These are phyloP conservation scores for Folsomia candida DNA, from an alignment of 2,888 invertebrate genomes.

Conservation along the genomic window DNA sequence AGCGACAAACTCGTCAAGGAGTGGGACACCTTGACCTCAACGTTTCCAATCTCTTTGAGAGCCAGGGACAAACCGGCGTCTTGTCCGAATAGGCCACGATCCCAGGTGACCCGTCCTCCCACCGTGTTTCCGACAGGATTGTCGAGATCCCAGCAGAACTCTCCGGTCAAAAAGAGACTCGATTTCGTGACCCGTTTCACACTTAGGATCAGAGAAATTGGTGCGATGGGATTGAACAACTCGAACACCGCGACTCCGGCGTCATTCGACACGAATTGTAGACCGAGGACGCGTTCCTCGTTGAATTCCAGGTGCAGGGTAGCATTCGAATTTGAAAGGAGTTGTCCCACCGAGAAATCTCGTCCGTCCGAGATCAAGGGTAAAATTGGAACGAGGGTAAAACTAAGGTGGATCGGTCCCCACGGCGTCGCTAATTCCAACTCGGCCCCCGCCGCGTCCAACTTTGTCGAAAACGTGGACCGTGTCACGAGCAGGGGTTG, in stretches of 20 bases:
- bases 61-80: slow-evolving; percentile 20
- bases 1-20: slow-evolving; percentile 27
- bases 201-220: slow-evolving; percentile 49
- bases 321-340: slow-evolving; percentile 34
- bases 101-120: slow-evolving; percentile 40
- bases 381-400: slow-evolving; percentile 31
- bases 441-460: slow-evolving; percentile 26
- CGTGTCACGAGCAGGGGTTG: not conserved
- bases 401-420: slow-evolving; percentile 32
- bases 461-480: not conserved
- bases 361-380: slow-evolving; percentile 24
- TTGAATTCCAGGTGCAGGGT: slow-evolving; percentile 34
- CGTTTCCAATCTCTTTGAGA: slow-evolving; percentile 32
- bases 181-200: slow-evolving; percentile 36
- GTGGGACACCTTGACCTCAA: slow-evolving; percentile 36
- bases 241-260: slow-evolving; percentile 44
- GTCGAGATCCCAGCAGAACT: slow-evolving; percentile 51
- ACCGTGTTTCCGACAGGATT: slow-evolving; percentile 42
- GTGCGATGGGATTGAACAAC: slow-evolving; percentile 51
- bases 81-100: slow-evolving; percentile 21
- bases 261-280: slow-evolving; percentile 42
- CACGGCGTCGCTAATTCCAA: slow-evolving; percentile 37
- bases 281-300: slow-evolving; percentile 36
- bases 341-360: slow-evolving; percentile 17
- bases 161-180: slow-evolving; percentile 39